Base-by-base conservation (phyloP, 1,140 invertebrate genomes). In the Mamestra configurata region DNA sequence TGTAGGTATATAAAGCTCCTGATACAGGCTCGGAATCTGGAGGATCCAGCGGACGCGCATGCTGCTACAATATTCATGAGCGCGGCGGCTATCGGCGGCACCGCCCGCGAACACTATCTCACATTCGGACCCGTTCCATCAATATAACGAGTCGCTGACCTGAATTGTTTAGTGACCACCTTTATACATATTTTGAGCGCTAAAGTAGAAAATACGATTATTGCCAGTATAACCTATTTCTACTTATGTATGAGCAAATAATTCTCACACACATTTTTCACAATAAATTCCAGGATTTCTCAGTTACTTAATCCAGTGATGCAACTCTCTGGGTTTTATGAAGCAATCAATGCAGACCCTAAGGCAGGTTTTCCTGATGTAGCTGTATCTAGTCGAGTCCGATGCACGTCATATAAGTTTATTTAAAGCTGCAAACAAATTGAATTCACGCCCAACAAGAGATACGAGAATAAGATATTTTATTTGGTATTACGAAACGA, bases 31-130 rank as follows among this genome's bases (percentile, higher is more conserved):
- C 80, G 84, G 84, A 86, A 84, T 84, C 86, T 88, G 82, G 81
- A 86, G 81, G 80, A 84, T 85, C 76, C 82, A 78, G 35, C 51
- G 83, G 79, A 61, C 72, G 82, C 82, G 77, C 83, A 82, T 84
- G 86, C 84, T 85, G 59, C 64, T 88, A 86, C 85, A 90, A 90
- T 88, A 88, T 90, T 90, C 86, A 90, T 88, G 87, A 88, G 83
- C 80, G 68, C 75, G 77, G 59, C 61, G 64, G 77, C 80, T 77
- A 84, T 78, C 79, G 80, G 79, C 53, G 79, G 57, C 70, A 40
- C 71, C n/a, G 80, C 77, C 82, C 82, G 76, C 80, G 82, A 85
- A 82, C 85, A 83, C 82, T 89, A 85, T 84, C 85, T 85, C 84
- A 80, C 85, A 88, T 86, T 87, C 85, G 82, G 79, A 84, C 82